Evolutionary conservation across 2,113 vertebrate genomes (phyloP), one percentile per base, ranked within the genome.

Genomic region (Spea multiplicata): DNA sequence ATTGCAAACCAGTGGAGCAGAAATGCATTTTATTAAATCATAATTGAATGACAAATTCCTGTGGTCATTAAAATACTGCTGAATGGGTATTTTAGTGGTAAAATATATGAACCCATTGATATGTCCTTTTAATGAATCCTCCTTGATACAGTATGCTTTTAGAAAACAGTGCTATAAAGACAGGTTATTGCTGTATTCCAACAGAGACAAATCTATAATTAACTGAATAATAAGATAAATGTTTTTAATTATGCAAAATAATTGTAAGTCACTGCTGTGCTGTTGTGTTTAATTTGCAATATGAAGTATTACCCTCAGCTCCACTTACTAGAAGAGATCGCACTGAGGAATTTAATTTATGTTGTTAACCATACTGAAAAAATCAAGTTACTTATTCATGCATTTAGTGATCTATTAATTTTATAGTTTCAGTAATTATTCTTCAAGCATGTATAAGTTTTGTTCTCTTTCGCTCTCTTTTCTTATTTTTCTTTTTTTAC

Each of bases 161-260:
- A 61, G 65, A 73, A 64, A 67, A 64, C 53, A 61, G 45, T 73
- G 46, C 66, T 59, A 12, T 61, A 68, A 80, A 14, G 64, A 67
- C 45, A 61, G 64, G 57, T 72, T 45, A 50, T 62, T 61, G 44
- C 64, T 73, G 30, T 73, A 68, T 72, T 65, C 64, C 78, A 74
- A 47, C 44, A 80, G 78, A 61, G 64, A 66, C 64, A 73, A 80
- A 80, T 80, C 62, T 68, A 74, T 80, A 80, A 80, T 80, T 80
- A 80, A 80, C 66, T 8, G 46, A 80, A 80, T 80, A 80, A 66
- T 44, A 80, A 80, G 78, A 80, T 74, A 74, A 74, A 80, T 80
- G 65, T 57, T 74, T 80, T 80, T 80, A 80, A 80, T 80, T 80
- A 80, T 73, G 50, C 17, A 67, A 80, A 67, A 80, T 80, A 66